Conservation (phyloP, 2,888 invertebrate species). For the Phania funesta region DNA sequence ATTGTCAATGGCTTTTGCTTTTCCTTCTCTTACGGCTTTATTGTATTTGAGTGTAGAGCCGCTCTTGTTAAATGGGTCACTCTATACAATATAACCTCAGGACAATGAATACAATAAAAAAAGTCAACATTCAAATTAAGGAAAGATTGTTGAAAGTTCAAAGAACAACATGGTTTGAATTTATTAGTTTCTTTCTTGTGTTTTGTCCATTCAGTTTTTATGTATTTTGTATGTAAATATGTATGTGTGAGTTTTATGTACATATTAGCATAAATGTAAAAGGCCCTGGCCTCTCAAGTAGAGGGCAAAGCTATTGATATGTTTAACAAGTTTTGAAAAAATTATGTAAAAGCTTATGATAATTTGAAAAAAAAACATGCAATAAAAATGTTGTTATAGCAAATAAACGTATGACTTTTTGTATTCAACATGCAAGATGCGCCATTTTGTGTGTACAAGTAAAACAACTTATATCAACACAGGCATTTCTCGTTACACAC, state of each 20-base stretch:
- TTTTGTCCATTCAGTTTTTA: not conserved
- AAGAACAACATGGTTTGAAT: conserved; percentile 46
- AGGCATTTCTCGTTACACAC: too few species aligned
- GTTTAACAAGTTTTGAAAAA: not conserved
- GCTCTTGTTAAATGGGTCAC: conserved; percentile 50
- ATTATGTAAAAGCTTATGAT: not conserved
- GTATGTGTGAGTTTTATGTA: not conserved
- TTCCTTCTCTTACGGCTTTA: not conserved
- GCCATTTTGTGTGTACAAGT: too few species aligned
- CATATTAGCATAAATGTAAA: not conserved
- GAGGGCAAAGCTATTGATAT: not conserved
- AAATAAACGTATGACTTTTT: too few species aligned
- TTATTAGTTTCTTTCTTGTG: conserved; percentile 41
- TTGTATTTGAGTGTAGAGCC: not conserved
- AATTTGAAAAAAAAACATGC: not conserved
- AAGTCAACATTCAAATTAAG: conserved; percentile 58
- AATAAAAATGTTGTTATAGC: too few species aligned
- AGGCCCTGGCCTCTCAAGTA: not conserved
- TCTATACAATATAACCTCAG: conserved; percentile 53
- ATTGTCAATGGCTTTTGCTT: conserved; percentile 34
- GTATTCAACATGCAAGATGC: too few species aligned
- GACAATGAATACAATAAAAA: conserved; percentile 44
- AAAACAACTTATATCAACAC: too few species aligned
- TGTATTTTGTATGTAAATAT: not conserved
- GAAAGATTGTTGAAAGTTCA: conserved; percentile 56